phyloP scores from a whole-genome alignment of 1,140 invertebrate species.

The Ips nitidus region DNA sequence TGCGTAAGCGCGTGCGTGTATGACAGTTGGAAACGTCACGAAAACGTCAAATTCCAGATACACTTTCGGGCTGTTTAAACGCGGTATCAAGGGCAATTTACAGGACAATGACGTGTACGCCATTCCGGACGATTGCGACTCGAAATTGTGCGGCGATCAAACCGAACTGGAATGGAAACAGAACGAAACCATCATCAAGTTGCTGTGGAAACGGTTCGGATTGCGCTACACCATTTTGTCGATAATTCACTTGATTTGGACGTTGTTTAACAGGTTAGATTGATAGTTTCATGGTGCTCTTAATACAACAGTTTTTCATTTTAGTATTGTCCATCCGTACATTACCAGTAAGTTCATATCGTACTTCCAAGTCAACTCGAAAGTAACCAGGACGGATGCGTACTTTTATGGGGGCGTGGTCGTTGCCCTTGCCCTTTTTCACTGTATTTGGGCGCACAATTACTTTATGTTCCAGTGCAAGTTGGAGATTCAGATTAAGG shows the following conservation, averaged over 20 bases:
- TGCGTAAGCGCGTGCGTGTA: slow-evolving; percentile 28
- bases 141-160: slow-evolving; percentile 38
- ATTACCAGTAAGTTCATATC: slow-evolving; percentile 34
- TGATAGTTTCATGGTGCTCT: background rate
- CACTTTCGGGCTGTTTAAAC: slow-evolving; percentile 35
- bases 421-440: slow-evolving; percentile 63
- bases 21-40: background rate
- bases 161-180: slow-evolving; percentile 41
- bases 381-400: slow-evolving; percentile 54
- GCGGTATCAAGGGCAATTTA: slow-evolving; percentile 38
- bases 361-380: slow-evolving; percentile 30
- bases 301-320: background rate
- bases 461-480: slow-evolving; percentile 72
- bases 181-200: slow-evolving; percentile 25
- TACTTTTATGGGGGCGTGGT: slow-evolving; percentile 71
- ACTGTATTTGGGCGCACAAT: slow-evolving; percentile 74
- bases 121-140: slow-evolving; percentile 36
- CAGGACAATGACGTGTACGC: slow-evolving; percentile 43
- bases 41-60: slow-evolving; percentile 22
- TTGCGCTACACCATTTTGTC: slow-evolving; percentile 32
- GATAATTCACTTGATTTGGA: slow-evolving; percentile 29
- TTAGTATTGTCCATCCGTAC: slow-evolving; percentile 37
- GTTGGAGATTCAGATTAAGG: slow-evolving; percentile 70
- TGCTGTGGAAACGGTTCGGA: slow-evolving; percentile 35
- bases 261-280: slow-evolving; percentile 32